Evolutionary conservation across 2,797 vertebrate species (phyloP), one percentile per base, ranked within the genome.

Genomic region (Gallinago stenura): DNA sequence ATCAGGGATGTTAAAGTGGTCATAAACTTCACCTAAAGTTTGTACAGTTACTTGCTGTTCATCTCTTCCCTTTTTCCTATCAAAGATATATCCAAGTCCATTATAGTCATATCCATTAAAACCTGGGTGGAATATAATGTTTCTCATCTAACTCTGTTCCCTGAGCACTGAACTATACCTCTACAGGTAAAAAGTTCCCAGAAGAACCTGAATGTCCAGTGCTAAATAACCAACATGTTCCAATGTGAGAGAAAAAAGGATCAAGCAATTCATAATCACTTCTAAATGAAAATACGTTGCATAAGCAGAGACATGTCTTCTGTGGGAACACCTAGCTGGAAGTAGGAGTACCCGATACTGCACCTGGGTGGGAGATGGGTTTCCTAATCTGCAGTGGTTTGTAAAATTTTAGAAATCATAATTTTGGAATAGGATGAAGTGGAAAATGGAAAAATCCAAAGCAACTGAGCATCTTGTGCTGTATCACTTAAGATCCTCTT

Each of bases 381-480:
- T 94, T 90, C 53, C 33, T 19, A 30, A 3, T 72, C 66, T 69
- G 33, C 3, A 15, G 21, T 1, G 2, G 53, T 43, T 53, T 31
- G 12, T 66, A 92, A 92, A 91, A 77, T 84, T 90, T 76, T 83
- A 60, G 58, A 62, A 93, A 37, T 79, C 72, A 54, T 65, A 57
- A 57, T 83, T 83, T 46, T 46, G 25, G 87, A 76, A 14, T 16
- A 75, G 17, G 31, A 62, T 43, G 71, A 92, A 87, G 73, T 43
- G 66, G 25, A 45, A 85, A 86, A 39, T 53, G 39, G 39, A 89
- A 71, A 90, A 89, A 82, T 93, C 65, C n/a, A 41, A 80, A 90
- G 39, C 17, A 22, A 28, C 24, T 45, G 81, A 90, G 61, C 53
- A 58, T 80, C 51, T 84, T 33, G 21, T 69, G 39, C 43, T 65